Percentiles rank a stretch among this genome's conserved stretches.
phyloP scores from a whole-genome alignment of 2,113 vertebrate species.

The Hystrix cristata region DNA sequence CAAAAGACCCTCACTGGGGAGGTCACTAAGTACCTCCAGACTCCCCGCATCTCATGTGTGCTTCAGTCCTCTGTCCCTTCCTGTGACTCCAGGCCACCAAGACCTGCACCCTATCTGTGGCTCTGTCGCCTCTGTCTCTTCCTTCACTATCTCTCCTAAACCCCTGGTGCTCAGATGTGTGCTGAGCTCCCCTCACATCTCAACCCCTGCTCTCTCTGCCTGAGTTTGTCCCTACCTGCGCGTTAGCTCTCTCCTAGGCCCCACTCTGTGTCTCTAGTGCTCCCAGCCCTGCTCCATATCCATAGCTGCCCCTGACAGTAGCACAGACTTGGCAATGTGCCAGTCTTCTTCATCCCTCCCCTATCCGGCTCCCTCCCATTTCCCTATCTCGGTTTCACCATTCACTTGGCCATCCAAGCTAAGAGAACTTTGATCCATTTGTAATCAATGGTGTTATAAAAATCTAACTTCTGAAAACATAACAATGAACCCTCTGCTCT shows the following conservation, averaged over 20 bases:
- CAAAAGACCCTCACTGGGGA: neutral
- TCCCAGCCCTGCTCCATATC: neutral
- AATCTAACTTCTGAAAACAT: neutral
- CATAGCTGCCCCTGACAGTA: neutral
- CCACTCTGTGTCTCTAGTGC: neutral
- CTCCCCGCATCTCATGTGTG: neutral
- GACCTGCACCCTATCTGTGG: neutral
- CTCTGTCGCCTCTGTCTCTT: neutral
- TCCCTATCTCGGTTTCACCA: neutral
- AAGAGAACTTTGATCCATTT: constrained; percentile 18
- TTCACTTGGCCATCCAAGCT: neutral
- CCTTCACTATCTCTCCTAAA: neutral
- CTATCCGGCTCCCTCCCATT: neutral
- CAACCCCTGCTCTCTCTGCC: neutral
- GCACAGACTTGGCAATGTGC: neutral
- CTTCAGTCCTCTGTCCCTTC: neutral
- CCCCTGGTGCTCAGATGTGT: neutral
- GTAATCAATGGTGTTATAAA: neutral
- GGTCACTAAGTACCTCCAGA: neutral
- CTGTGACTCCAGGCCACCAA: neutral
- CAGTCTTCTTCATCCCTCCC: neutral
- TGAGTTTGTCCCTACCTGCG: neutral
- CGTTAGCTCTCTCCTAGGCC: neutral
- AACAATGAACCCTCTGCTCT: neutral
- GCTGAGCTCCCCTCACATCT: neutral